Base-by-base conservation (phyloP, 2,888 invertebrate species). In the Drosophila conformis region DNA sequence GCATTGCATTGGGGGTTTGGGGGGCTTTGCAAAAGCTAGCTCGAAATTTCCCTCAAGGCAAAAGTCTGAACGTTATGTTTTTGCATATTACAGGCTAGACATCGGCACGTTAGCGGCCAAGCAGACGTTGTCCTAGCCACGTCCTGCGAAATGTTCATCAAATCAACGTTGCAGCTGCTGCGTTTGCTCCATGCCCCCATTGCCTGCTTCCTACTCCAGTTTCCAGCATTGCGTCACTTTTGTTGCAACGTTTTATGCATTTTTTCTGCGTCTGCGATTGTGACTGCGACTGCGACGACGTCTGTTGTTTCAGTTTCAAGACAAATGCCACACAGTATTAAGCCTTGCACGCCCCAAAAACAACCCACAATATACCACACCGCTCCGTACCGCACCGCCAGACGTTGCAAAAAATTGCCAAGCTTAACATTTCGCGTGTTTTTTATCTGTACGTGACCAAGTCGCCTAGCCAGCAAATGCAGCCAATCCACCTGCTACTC, bases 191-290 rank as follows among this genome's bases (percentile, higher is more conserved):
- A 15, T 57, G 46, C 57, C 31, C 8, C 15, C n/a, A 21, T 8
- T 18, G 21, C 29, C 31, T 25, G n/a, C 27, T 21, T n/a, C 51
- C 56, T 21, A 10, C 40, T 36, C 52, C 63, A 25, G 38, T 18
- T 21, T 18, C n/a, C 21, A 42, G 49, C 66, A 58, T 46, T 75
- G 76, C 69, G 69, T 54, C 74, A 73, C 63, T 87, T 85, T 87
- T 85, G 86, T 85, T 85, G 85, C 85, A 88, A 83, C 89, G 87
- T 87, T 89, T 81, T 89, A 82, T 89, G 89, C 87, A 87, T 87
- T 87, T 87, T 87, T 87, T 87, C 78, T 75, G 76, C 83, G 89
- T 89, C 87, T 89, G 83, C 82, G 65, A 61, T 65, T 76, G 38
- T 40, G 61, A 48, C 85, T 89, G 82, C 78, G 70, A 66, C 67